These are phyloP conservation scores for Varanus komodoensis DNA, from an alignment of 2,113 vertebrate species.

Conservation along the genomic window DNA sequence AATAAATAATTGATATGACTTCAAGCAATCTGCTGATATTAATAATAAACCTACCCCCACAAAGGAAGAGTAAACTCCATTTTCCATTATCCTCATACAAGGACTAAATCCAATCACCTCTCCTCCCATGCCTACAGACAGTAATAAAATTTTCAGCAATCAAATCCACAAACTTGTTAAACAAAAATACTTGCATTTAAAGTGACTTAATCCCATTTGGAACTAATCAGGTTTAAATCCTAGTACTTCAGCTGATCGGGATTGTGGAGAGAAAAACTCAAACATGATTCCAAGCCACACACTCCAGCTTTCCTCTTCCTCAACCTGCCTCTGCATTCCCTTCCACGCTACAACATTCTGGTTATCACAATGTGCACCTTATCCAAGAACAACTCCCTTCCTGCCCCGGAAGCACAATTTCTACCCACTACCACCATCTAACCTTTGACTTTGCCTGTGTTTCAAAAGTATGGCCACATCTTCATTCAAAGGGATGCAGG, in stretches of 20 bases:
- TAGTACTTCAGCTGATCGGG: neutral
- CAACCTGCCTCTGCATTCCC: neutral
- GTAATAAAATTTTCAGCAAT: constrained; percentile 2
- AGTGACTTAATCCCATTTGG: constrained; percentile 17
- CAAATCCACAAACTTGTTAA: neutral
- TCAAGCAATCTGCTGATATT: constrained; percentile 16
- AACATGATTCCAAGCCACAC: constrained; percentile 22
- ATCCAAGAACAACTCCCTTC: neutral
- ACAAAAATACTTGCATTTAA: neutral
- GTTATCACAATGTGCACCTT: neutral
- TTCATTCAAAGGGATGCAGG: constrained; percentile 48
- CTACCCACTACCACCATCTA: neutral
- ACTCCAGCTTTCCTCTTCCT: neutral
- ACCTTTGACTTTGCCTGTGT: neutral
- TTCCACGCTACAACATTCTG: neutral
- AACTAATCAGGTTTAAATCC: constrained; percentile 6
- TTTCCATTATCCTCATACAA: constrained; percentile 15
- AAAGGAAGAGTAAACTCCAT: neutral
- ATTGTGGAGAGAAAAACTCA: neutral
- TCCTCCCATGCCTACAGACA: neutral
- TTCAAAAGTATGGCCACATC: constrained; percentile 53
- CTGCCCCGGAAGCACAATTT: neutral
- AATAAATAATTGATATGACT: constrained; percentile 61
- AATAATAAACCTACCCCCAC: constrained; percentile 25
- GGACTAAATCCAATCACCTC: constrained; percentile 36